phyloP scores from a whole-genome alignment of 2,797 vertebrate genomes.

The Prionace glauca region DNA sequence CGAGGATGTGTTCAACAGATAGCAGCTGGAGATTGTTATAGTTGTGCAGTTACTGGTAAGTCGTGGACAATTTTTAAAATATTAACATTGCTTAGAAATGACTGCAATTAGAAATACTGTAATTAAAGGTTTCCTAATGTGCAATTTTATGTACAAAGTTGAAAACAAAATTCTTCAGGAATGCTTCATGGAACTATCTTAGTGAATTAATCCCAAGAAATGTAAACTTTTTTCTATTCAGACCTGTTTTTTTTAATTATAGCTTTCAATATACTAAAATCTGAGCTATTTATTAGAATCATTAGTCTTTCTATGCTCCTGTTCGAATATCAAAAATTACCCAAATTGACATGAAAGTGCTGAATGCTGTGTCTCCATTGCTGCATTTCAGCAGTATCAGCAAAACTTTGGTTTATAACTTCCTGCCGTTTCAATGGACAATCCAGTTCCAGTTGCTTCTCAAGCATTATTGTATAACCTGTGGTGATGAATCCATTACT shows the following conservation, averaged over 20 bases:
- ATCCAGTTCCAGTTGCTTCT: background rate
- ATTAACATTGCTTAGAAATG: background rate
- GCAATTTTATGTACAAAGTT: background rate
- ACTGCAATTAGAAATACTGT: background rate
- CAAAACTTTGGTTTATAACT: background rate
- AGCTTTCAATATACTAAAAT: background rate
- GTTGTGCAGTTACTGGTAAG: constrained; percentile 46
- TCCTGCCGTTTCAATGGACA: background rate
- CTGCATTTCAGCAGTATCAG: background rate
- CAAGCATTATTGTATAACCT: background rate
- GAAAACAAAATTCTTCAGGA: background rate
- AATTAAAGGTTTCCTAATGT: background rate
- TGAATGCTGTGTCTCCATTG: background rate
- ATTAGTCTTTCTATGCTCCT: background rate
- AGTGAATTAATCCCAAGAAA: background rate
- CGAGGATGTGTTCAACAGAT: constrained; percentile 42
- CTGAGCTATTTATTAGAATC: background rate
- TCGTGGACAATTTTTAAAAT: background rate
- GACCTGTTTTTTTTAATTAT: background rate
- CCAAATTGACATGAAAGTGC: background rate
- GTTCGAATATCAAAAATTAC: background rate
- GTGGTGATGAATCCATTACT: background rate
- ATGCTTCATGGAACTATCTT: background rate
- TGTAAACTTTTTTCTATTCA: background rate
- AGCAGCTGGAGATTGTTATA: constrained; percentile 49